Evolutionary conservation across 2,797 vertebrate species (phyloP).

Genomic region (Scleropages formosus): DNA sequence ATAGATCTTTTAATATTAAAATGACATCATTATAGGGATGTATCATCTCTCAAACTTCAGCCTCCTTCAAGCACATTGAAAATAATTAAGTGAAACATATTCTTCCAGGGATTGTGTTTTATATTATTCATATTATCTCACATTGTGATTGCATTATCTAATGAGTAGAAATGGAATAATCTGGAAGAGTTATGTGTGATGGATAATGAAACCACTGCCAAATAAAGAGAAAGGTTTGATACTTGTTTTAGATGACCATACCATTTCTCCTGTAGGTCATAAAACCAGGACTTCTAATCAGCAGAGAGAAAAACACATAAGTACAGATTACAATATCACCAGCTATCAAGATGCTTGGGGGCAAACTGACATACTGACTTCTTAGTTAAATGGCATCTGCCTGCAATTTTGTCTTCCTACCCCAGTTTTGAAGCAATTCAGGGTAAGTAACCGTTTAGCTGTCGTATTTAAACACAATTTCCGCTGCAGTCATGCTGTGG

Average conservation of each 20-base stretch:
- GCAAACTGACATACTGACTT: conserved; percentile 32
- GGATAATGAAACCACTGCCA: background rate
- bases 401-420: background rate
- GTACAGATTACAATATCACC: background rate
- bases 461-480: background rate
- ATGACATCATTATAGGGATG: too few relatives aligned
- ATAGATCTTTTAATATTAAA: too few relatives aligned
- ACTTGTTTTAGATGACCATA: conserved; percentile 84
- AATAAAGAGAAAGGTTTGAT: conserved; percentile 50
- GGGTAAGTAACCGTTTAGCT: background rate
- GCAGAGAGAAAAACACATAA: conserved; percentile 47
- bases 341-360: background rate
- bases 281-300: conserved; percentile 96
- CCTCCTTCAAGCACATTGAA: background rate
- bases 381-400: background rate
- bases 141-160: too few relatives aligned
- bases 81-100: too few relatives aligned
- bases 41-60: too few relatives aligned
- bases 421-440: conserved; percentile 3
- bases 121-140: background rate
- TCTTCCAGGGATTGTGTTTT: background rate
- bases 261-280: conserved; percentile 86
- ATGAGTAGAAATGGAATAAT: too few relatives aligned
- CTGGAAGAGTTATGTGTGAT: background rate
- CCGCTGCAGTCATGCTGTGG: too few relatives aligned